Base-by-base conservation (phyloP, 2,888 invertebrate genomes). In the Drosophila infuscata region DNA sequence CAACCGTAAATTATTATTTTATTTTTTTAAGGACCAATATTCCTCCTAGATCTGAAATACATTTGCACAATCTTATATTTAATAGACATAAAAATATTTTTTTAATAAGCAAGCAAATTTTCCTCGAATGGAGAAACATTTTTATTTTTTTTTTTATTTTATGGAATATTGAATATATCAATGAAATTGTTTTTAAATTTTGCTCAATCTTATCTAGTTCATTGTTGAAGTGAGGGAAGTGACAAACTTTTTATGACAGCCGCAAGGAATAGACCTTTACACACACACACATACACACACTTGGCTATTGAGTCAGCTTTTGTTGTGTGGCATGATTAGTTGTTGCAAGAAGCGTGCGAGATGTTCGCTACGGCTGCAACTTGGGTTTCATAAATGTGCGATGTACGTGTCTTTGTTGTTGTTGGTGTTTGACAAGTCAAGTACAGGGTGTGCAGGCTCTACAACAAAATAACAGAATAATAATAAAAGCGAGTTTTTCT, bases 401-500 rank as follows among this genome's bases (percentile, higher is more conserved):
- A 9, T 46, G 52, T 30, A 25, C 48, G 49, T 52, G 53, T 36
- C 36, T 61, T 64, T 70, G 72, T 25, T 25, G 20, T 25, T 25
- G 20, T 64, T 36, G 25, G 29, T 83, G 74, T 89, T 77, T 88
- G 78, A 72, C 82, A 77, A 85, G 90, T 89, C 86, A 88, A 89
- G 83, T 78, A 67, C 63, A 65, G 86, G 81, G 67, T 68, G 84
- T 67, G 60, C 52, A 54, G 61, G 56, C 63, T 53, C 32, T 38
- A 30, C 43, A 64, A 57, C 46, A 58, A 48, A 52, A 60, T 69
- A 66, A n/a, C 36, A 48, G 30, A 53, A 69, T 49, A 77, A 62
- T 54, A 76, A 81, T 73, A 71, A 77, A 70, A 62, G 70, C 62
- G 65, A 65, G 76, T 67, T 68, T 43, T 56, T n/a, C 29, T 29